phyloP scores from a whole-genome alignment of 2,113 vertebrate species.

The Chrysochloris asiatica region DNA sequence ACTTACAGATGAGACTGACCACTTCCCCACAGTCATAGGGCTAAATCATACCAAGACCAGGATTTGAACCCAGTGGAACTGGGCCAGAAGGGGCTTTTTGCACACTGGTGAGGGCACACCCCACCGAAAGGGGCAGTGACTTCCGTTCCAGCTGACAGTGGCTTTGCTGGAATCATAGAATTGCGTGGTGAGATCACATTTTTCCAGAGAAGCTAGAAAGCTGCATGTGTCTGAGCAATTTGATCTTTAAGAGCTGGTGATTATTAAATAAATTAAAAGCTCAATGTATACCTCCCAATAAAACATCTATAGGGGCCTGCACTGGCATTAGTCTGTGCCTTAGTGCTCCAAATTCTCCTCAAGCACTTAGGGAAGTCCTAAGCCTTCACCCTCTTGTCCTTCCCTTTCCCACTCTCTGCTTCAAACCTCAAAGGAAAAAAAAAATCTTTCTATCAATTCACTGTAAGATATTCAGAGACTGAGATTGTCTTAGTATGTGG shows the following conservation, averaged over 20 bases:
- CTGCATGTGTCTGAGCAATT: background rate
- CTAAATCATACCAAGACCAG: background rate
- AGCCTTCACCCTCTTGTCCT: background rate
- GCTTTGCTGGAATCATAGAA: background rate
- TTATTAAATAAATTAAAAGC: background rate
- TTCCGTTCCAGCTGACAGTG: background rate
- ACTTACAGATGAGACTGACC: background rate
- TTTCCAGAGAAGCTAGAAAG: slow-evolving; percentile 14
- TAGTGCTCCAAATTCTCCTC: background rate
- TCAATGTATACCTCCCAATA: background rate
- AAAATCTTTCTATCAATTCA: background rate
- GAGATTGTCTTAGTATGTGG: background rate
- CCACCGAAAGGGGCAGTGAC: background rate
- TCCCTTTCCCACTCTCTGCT: background rate
- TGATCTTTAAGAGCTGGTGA: background rate
- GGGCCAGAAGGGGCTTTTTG: background rate
- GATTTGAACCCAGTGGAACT: background rate
- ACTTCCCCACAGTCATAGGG: background rate
- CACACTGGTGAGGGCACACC: background rate
- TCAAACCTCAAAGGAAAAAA: background rate
- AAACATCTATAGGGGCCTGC: background rate
- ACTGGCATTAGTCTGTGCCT: background rate
- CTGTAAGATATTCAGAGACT: background rate
- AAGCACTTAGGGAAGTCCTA: background rate
- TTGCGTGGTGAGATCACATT: background rate